A percentile compares a stretch with the other conserved stretches of the same genome.
Evolutionary conservation across 2,888 invertebrate genomes (phyloP).

Genomic region (Silvanus unidentatus): DNA sequence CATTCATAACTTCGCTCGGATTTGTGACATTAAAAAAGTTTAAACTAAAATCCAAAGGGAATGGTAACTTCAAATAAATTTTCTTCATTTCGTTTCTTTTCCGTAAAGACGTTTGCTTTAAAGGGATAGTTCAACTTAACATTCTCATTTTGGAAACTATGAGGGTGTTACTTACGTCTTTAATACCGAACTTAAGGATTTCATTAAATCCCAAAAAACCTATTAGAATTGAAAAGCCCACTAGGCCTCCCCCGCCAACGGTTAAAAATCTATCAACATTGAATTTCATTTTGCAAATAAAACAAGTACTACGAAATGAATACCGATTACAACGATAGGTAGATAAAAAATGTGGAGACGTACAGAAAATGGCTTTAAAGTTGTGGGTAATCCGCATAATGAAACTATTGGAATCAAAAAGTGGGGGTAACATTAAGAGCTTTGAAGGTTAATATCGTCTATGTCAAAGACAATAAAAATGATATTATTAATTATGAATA

Average conservation of each 20-base stretch:
- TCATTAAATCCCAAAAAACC: constrained; percentile 49
- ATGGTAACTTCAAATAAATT: constrained; percentile 43
- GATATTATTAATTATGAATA: constrained; percentile 8
- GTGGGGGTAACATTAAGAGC: constrained; percentile 9
- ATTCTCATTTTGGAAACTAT: background rate
- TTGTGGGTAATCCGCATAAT: no score
- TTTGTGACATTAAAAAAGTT: constrained; percentile 50
- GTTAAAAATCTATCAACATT: background rate
- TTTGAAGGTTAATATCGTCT: constrained; percentile 13
- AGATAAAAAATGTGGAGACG: no score
- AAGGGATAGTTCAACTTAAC: constrained; percentile 10
- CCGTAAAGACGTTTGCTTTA: constrained; percentile 32
- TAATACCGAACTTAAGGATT: constrained; percentile 27
- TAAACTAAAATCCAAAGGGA: constrained; percentile 44
- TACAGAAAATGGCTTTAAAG: no score
- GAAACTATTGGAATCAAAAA: background rate
- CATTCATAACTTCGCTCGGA: constrained; percentile 42
- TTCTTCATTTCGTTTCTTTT: constrained; percentile 28
- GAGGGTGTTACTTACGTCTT: constrained; percentile 36
- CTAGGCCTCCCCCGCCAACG: background rate
- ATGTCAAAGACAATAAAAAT: background rate
- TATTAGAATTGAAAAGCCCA: constrained; percentile 46
- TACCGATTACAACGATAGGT: no score
- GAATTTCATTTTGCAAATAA: no score
- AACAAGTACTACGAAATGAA: no score